Base-by-base conservation (phyloP, 2,113 vertebrate genomes). In the Phaetusa simplex region DNA sequence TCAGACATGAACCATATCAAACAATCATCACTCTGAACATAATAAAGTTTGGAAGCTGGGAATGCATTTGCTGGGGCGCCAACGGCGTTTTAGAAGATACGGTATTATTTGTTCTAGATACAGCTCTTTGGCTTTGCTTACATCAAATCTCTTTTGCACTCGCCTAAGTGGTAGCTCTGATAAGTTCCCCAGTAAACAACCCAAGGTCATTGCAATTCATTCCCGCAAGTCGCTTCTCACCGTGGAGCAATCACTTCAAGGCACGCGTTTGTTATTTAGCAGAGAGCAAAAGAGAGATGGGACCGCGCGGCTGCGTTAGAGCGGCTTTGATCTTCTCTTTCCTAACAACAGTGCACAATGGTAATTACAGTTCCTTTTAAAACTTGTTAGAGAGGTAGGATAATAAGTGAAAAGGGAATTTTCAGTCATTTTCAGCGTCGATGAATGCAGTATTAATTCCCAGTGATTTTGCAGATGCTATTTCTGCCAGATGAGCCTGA, bases 401-500 rank as follows among this genome's bases (percentile, higher is more conserved):
- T 95, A 93, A 95, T 86, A 91, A 95, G 84, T 55, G 93, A 88
- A 86, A 96, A 91, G 95, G 91, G 94, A 95, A 64, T 96, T 94
- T 95, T 94, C 66, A 42, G 71, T 90, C 66, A 19, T 97, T 96
- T 90, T 87, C 95, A 30, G 74, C 64, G 93, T 38, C 36, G 12
- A 82, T 96, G 86, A 97, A 95, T 90, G 89, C 50, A 4, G 97
- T 97, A 96, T 95, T 91, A 97, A 93, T 66, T 94, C 78, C n/a
- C 78, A 93, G 81, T 70, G 81, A 93, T 94, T 97, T 62, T 95
- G 89, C 91, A 95, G 91, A 89, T 93, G 86, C 88, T 93, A 1
- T 87, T 95, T 82, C 86, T 97, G 94, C 95, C 93, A 90, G 91
- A 94, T 90, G 91, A 97, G 93, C 62, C 71, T 42, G 84, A 55